A percentile compares a stretch with the other conserved stretches of the same genome.
Evolutionary conservation across 2,797 vertebrate species (phyloP).

Genomic region (Nothura maculosa): DNA sequence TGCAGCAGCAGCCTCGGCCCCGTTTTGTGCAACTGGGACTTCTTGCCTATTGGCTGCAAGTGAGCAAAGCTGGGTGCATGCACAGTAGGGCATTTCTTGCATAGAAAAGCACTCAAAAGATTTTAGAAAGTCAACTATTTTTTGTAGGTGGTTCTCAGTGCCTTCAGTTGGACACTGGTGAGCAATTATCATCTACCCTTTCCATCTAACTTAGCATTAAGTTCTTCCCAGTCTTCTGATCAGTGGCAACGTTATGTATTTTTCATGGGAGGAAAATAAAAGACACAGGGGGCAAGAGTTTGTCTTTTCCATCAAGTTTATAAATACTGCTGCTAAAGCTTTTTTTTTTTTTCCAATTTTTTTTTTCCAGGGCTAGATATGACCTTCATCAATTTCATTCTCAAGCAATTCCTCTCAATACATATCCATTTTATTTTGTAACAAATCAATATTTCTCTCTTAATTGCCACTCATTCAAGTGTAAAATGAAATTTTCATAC

Average conservation of each 20-base stretch:
- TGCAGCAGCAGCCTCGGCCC: neutral
- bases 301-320: neutral
- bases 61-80: neutral
- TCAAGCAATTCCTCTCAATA: constrained; percentile 8
- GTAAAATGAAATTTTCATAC: constrained; percentile 61
- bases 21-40: neutral
- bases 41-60: neutral
- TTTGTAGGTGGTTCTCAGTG: neutral
- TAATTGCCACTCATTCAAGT: constrained; percentile 48
- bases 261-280: neutral
- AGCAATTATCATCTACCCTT: neutral
- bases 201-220: neutral
- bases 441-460: constrained; percentile 58
- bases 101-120: neutral
- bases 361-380: neutral
- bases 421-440: constrained; percentile 22
- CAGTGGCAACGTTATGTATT: neutral
- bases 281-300: neutral
- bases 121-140: neutral
- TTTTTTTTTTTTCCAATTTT: neutral
- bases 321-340: neutral
- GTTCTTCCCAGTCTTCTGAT: neutral
- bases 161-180: neutral
- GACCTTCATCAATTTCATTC: constrained; percentile 38
- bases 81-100: neutral